These are phyloP conservation scores for Drosophila neonasuta DNA, from an alignment of 2,888 invertebrate species.

Conservation along the genomic window DNA sequence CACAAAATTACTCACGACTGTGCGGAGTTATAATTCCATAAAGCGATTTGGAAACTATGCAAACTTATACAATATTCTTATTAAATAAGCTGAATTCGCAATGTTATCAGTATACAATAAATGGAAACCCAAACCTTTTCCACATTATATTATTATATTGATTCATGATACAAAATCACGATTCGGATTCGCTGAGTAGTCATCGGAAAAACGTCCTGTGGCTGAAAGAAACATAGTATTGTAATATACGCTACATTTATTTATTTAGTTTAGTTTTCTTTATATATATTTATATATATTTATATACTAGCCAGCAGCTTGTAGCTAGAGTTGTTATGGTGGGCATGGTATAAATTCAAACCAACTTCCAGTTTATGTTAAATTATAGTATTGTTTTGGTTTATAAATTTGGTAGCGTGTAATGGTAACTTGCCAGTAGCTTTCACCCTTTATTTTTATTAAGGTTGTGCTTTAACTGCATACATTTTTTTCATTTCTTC, in stretches of 20 bases:
- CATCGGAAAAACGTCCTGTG: constrained; percentile 80
- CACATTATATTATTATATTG: constrained; percentile 7
- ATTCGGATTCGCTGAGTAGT: constrained; percentile 77
- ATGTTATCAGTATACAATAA: constrained; percentile 3
- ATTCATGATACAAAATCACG: constrained; percentile 82
- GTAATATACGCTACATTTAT: background rate
- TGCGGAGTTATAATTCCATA: background rate
- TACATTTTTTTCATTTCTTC: no score
- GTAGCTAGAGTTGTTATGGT: no score
- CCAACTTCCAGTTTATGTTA: no score
- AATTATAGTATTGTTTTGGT: no score
- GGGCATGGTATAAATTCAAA: no score
- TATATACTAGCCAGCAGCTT: no score
- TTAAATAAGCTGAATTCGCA: background rate
- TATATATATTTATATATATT: no score
- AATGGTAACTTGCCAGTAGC: no score
- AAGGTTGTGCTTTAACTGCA: no score
- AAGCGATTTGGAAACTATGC: background rate
- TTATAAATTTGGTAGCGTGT: no score
- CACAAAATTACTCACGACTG: background rate
- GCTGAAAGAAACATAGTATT: constrained; percentile 42
- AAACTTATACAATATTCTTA: no score
- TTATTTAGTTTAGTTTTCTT: background rate
- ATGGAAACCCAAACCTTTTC: constrained; percentile 31
- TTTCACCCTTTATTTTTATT: no score